Conservation (phyloP, 30 jellyfish, hydroid and myxozoan genomes). For the Aurelia sp. region DNA sequence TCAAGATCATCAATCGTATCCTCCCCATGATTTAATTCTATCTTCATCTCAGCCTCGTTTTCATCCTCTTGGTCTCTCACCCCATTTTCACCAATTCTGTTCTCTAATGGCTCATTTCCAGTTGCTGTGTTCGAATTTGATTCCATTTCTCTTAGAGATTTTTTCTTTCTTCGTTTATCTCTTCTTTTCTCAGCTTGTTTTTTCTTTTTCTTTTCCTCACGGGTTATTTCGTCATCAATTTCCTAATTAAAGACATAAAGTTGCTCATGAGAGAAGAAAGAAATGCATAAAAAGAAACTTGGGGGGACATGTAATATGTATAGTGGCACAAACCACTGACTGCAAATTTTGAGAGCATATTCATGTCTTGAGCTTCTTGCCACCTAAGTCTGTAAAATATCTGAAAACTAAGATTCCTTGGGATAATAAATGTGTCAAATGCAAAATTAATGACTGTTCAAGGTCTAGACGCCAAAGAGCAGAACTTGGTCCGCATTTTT, state of each 20-base stretch:
- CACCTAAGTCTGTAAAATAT: too few species aligned
- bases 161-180: conserved; percentile 85
- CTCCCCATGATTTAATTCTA: conserved; percentile 64
- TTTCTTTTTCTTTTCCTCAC: conserved; percentile 97
- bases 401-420: too few species aligned
- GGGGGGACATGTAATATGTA: too few species aligned
- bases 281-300: too few species aligned
- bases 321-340: too few species aligned
- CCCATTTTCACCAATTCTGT: conserved; percentile 70
- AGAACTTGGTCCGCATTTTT: too few species aligned
- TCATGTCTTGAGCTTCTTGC: too few species aligned
- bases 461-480: too few species aligned
- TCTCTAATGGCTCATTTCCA: conserved; percentile 78
- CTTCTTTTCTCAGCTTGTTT: conserved; percentile 97
- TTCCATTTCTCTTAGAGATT: conserved; percentile 76
- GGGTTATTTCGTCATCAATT: conserved; percentile 90
- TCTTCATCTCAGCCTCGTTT: conserved; percentile 65
- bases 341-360: too few species aligned
- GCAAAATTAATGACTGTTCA: too few species aligned
- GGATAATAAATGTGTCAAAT: too few species aligned
- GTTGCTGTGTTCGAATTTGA: conserved; percentile 24
- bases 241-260: conserved; percentile 44
- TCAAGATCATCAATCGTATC: conserved; percentile 89
- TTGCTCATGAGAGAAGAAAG: too few species aligned
- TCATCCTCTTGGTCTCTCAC: conserved; percentile 59